Base-by-base conservation (phyloP, 2,888 invertebrate genomes). In the Embidobia sp. region DNA sequence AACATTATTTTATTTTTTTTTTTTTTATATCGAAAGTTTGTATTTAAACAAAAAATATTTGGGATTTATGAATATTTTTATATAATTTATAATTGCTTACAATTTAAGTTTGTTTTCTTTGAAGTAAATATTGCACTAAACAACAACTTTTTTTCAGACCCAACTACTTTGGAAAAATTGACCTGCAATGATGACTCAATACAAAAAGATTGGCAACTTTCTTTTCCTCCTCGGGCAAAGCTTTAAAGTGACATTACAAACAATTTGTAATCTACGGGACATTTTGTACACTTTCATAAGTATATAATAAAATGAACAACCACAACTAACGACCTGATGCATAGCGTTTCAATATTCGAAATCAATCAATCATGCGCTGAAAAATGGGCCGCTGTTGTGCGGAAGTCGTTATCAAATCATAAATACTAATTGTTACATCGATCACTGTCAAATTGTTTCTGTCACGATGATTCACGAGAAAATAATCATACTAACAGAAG, bases 181-280 rank as follows among this genome's bases (percentile, higher is more conserved):
- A 91, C 91, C 37, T 91, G 89, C 79, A 86, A 90, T 22, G 91
- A 91, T 70, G 90, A 90, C 63, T 89, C 87, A 53, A 88, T 92
- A 15, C 90, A 90, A 59, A 90, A 90, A 3, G 91, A 91, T 31
- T 93, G 93, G 93, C 87, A 91, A 49, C 85, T 92, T 7, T 83
- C 83, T 57, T 77, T 80, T 55, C 67, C 81, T 22, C 83, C 86
- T 16, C 61, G 73, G 11, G 82, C 87, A 3, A 86, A 86, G 64
- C 80, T 13, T 26, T 11, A n/a, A 37, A 4, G 5, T 29, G n/a
- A 7, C 5, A 19, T 22, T 15, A 10, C 22, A 22, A 6, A 22
- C 22, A 22, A 22, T 4, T 22, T 22, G 3, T 22, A 22, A 35
- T n/a, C n/a, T n/a, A n/a, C n/a, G n/a, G n/a, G n/a, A n/a, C n/a